Evolutionary conservation across 2,888 invertebrate species (phyloP).

Genomic region (Artemia sinica): DNA sequence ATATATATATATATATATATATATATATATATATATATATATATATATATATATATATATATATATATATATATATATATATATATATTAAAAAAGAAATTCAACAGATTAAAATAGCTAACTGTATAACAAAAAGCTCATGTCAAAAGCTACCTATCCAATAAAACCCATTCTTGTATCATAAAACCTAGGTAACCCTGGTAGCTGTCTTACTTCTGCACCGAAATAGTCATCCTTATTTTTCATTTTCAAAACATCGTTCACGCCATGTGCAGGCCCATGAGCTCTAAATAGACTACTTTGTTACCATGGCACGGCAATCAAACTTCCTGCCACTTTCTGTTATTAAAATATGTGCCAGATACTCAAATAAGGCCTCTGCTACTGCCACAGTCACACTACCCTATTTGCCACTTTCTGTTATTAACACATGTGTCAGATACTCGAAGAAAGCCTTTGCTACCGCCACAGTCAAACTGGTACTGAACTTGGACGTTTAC

Average conservation of each 20-base stretch:
- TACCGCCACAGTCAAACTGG: constrained; percentile 78
- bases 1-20: too few species aligned
- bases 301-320: constrained; percentile 63
- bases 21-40: too few species aligned
- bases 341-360: too few species aligned
- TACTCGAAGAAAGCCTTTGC: constrained; percentile 63
- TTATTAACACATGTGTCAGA: constrained; percentile 59
- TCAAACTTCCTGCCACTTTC: constrained; percentile 50
- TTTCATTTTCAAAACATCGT: constrained; percentile 65
- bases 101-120: too few species aligned
- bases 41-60: too few species aligned
- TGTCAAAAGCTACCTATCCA: constrained; percentile 37
- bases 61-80: too few species aligned
- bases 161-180: constrained; percentile 68
- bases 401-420: constrained; percentile 70
- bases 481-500: constrained; percentile 71
- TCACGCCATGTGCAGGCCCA: constrained; percentile 59
- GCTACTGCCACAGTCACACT: too few species aligned
- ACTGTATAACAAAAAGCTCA: too few species aligned
- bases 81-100: too few species aligned
- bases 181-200: constrained; percentile 38
- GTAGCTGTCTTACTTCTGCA: constrained; percentile 54
- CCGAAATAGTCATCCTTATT: constrained; percentile 66
- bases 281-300: constrained; percentile 50
- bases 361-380: too few species aligned